phyloP scores from a whole-genome alignment of 2,797 vertebrate genomes.

The Diplodus puntazzo region DNA sequence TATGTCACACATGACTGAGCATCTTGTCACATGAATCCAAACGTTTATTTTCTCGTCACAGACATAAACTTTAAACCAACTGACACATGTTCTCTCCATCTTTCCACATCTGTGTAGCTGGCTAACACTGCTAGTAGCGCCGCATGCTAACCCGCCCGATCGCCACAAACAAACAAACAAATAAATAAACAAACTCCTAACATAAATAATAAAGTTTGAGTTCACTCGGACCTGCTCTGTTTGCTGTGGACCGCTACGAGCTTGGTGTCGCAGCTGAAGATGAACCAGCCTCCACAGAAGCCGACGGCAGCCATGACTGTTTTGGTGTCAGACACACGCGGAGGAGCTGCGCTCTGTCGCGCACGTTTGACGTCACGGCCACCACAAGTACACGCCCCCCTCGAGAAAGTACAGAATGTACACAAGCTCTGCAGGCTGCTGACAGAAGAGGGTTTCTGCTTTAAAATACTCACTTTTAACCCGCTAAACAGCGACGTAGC shows the following conservation, averaged over 20 bases:
- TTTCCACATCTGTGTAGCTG: neutral
- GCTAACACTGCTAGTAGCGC: neutral
- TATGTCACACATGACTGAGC: neutral
- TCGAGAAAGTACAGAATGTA: constrained; percentile 68
- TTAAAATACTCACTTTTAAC: rapidly evolving
- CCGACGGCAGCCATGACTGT: constrained; percentile 70
- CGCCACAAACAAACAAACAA: too few relatives aligned
- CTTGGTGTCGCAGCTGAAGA: constrained; percentile 65
- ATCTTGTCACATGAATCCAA: neutral
- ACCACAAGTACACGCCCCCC: constrained; percentile 28
- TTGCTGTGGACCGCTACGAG: constrained; percentile 73
- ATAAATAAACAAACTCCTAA: too few relatives aligned
- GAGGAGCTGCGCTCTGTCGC: constrained; percentile 38
- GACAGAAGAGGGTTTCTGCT: neutral
- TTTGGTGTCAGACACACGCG: neutral
- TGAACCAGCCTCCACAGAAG: constrained; percentile 74
- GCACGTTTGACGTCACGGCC: constrained; percentile 5
- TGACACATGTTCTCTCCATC: neutral
- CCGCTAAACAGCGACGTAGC: rapidly evolving
- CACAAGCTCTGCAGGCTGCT: constrained; percentile 1
- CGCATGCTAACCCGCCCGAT: rapidly evolving
- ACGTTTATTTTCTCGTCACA: too few relatives aligned
- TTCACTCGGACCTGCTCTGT: constrained; percentile 63
- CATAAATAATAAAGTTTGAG: too few relatives aligned
- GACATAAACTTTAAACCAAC: too few relatives aligned